These are phyloP conservation scores for Microhierax caerulescens DNA, from an alignment of 2,797 vertebrate genomes.

Conservation along the genomic window DNA sequence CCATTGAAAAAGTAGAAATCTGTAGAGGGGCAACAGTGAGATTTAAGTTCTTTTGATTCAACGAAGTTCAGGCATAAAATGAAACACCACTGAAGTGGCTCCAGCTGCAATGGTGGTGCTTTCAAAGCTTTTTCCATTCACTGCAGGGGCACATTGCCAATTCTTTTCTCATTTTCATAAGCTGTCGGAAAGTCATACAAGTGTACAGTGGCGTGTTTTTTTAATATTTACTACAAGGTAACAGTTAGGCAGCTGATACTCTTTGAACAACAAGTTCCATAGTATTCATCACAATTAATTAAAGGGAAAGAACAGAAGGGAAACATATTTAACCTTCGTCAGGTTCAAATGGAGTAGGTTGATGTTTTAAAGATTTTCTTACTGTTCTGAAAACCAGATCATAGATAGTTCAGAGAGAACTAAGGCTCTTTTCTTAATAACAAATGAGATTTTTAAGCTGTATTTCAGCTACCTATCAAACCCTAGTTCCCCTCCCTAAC, in stretches of 20 bases:
- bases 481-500: neutral
- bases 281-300: constrained; percentile 56
- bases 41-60: neutral
- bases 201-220: neutral
- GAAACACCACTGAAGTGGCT: neutral
- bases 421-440: neutral
- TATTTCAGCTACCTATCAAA: neutral
- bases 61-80: neutral
- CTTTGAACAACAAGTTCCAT: constrained; percentile 17
- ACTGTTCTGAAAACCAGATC: constrained; percentile 3
- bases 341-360: neutral
- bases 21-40: neutral
- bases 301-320: neutral
- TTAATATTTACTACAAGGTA: constrained; percentile 12
- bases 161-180: neutral
- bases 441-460: constrained; percentile 15
- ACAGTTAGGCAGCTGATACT: neutral
- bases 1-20: neutral
- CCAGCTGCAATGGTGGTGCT: neutral
- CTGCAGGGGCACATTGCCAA: neutral
- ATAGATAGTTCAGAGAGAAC: constrained; percentile 13
- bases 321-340: neutral
- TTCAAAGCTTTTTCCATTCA: neutral
- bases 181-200: neutral
- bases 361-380: constrained; percentile 35